phyloP scores from a whole-genome alignment of 1,140 invertebrate species.

The Zelostemma sp. region DNA sequence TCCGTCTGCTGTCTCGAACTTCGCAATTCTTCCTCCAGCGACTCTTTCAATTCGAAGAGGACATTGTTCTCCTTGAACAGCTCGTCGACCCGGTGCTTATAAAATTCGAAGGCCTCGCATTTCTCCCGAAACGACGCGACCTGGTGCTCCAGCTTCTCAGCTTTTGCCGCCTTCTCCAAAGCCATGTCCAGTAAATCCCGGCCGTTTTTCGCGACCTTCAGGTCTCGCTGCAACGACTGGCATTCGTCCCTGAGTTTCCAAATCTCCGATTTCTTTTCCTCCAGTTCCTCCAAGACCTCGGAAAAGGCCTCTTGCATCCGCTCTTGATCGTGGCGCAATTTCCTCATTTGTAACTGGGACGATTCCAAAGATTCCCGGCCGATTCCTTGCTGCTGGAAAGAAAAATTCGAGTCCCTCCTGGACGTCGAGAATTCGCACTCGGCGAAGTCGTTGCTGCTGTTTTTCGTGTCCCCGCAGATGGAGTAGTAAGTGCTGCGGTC shows the following conservation, averaged over 20 bases:
- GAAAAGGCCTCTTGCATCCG: constrained; percentile 12
- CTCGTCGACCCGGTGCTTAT: constrained; percentile 10
- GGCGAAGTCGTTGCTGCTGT: constrained; percentile 1
- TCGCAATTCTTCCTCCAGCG: constrained; percentile 14
- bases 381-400: background rate
- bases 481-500: constrained; percentile 11
- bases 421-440: constrained; percentile 27
- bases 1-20: constrained; percentile 12
- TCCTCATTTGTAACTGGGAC: constrained; percentile 16
- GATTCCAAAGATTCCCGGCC: background rate
- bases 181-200: constrained; percentile 38
- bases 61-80: constrained; percentile 18
- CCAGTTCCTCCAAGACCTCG: constrained; percentile 30
- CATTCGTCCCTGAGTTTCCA: constrained; percentile 23
- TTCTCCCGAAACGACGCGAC: constrained; percentile 16
- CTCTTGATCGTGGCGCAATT: constrained; percentile 17
- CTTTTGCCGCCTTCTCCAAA: constrained; percentile 18
- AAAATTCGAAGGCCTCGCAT: background rate
- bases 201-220: constrained; percentile 13
- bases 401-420: constrained; percentile 11
- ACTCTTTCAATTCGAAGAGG: constrained; percentile 14
- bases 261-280: constrained; percentile 3
- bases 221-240: constrained; percentile 12
- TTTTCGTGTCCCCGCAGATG: constrained; percentile 7
- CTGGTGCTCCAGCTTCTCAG: constrained; percentile 28